Evolutionary conservation across 1,140 invertebrate genomes (phyloP).

Genomic region (Centruroides vittatus): DNA sequence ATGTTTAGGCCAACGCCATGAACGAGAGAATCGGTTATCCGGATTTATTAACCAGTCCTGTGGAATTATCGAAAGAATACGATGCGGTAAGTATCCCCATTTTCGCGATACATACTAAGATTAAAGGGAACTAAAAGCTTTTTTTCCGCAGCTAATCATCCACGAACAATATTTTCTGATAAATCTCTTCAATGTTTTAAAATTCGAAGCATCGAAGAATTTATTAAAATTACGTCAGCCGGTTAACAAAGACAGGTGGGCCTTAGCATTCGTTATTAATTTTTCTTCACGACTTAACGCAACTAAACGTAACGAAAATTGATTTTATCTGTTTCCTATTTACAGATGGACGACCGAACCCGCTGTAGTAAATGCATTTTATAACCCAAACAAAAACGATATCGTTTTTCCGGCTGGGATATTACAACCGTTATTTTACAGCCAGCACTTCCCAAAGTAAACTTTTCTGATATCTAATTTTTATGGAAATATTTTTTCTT

Average conservation of each 20-base stretch:
- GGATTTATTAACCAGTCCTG: constrained; percentile 59
- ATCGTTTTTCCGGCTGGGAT: constrained; percentile 37
- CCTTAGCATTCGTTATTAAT: too few species aligned
- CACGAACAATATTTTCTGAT: constrained; percentile 50
- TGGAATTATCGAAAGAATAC: constrained; percentile 54
- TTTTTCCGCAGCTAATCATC: constrained; percentile 47
- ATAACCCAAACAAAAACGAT: constrained; percentile 22
- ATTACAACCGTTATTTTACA: constrained; percentile 37
- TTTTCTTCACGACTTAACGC: too few species aligned
- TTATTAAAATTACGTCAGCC: constrained; percentile 41
- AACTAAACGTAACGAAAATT: too few species aligned
- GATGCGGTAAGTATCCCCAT: constrained; percentile 39
- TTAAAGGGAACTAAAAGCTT: background rate
- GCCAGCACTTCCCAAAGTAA: constrained; percentile 30
- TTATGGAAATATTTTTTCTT: too few species aligned
- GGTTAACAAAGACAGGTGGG: constrained; percentile 33
- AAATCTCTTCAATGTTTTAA: constrained; percentile 55
- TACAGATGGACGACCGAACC: constrained; percentile 34
- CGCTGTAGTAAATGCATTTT: constrained; percentile 40
- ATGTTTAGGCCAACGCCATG: constrained; percentile 41
- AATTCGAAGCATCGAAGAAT: constrained; percentile 59
- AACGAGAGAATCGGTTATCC: constrained; percentile 77
- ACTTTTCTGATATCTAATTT: too few species aligned
- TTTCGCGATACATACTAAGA: too few species aligned
- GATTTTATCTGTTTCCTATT: constrained; percentile 8